Evolutionary conservation across 2,888 invertebrate species (phyloP).

Genomic region (Merodon equestris): DNA sequence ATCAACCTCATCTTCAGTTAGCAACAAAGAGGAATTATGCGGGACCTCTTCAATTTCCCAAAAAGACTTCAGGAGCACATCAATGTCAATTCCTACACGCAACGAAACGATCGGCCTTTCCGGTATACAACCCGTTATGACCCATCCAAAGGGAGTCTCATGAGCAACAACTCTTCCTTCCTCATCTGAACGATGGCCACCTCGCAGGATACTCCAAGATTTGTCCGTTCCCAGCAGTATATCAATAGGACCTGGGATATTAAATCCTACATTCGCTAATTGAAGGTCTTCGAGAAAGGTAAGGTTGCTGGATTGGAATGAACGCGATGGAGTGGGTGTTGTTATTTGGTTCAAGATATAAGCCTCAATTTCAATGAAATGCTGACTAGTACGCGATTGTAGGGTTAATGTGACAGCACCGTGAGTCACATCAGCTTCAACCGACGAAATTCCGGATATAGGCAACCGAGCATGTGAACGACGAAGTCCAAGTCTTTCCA

Average conservation of each 20-base stretch:
- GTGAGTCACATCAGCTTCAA: conserved; percentile 9
- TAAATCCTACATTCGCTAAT: conserved; percentile 20
- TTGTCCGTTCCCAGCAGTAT: conserved; percentile 22
- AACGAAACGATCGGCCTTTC: background rate
- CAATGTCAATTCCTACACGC: background rate
- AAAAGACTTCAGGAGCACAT: background rate
- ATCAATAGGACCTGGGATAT: conserved; percentile 17
- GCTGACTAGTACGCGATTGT: background rate
- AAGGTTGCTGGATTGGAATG: conserved; percentile 7
- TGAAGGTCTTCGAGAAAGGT: conserved; percentile 27
- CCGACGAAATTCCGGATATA: conserved; percentile 12
- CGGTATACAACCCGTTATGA: background rate
- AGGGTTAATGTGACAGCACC: background rate
- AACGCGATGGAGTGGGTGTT: conserved; percentile 12
- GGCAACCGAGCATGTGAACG: conserved; percentile 5
- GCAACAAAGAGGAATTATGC: background rate
- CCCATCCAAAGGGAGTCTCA: conserved; percentile 18
- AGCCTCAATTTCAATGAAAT: background rate
- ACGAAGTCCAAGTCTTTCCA: conserved; percentile 12
- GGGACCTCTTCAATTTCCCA: background rate
- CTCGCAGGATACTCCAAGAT: conserved; percentile 16
- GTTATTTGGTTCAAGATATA: conserved; percentile 13
- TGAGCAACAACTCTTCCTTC: conserved; percentile 12
- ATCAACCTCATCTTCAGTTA: background rate
- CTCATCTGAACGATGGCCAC: conserved; percentile 22